A percentile compares a stretch with the other conserved stretches of the same genome.
Evolutionary conservation across 2,797 vertebrate genomes (phyloP).

Genomic region (Falco concolor): DNA sequence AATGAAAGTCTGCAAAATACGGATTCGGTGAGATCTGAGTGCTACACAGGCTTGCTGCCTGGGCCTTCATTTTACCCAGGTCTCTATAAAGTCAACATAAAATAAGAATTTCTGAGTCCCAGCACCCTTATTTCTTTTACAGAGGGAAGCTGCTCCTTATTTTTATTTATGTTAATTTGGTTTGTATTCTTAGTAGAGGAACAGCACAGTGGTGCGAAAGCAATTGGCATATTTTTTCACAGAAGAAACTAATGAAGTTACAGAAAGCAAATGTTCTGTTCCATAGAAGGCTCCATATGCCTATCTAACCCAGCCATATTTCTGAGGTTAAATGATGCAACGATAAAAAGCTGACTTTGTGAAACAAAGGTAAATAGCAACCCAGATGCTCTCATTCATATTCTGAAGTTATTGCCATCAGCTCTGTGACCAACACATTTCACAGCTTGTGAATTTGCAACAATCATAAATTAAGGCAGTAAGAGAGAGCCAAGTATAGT

Average conservation of each 20-base stretch:
- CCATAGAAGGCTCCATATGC: background rate
- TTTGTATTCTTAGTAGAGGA: background rate
- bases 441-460: conserved; percentile 56
- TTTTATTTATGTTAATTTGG: background rate
- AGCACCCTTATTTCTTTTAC: background rate
- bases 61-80: background rate
- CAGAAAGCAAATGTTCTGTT: background rate
- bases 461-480: conserved; percentile 49
- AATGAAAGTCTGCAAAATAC: background rate
- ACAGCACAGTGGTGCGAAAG: background rate
- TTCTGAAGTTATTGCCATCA: conserved; percentile 51
- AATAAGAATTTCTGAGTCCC: background rate
- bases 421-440: conserved; percentile 51
- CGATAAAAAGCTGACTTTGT: conserved; percentile 46
- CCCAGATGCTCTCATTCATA: conserved; percentile 45
- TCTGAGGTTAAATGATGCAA: conserved; percentile 56
- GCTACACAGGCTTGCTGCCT: background rate
- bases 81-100: background rate
- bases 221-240: background rate
- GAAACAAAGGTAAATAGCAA: conserved; percentile 56
- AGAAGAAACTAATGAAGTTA: background rate
- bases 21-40: background rate
- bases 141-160: background rate
- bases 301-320: conserved; percentile 26
- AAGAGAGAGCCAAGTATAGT: background rate